Evolutionary conservation across 1,140 invertebrate species (phyloP).

Genomic region (Calosoma granatense): DNA sequence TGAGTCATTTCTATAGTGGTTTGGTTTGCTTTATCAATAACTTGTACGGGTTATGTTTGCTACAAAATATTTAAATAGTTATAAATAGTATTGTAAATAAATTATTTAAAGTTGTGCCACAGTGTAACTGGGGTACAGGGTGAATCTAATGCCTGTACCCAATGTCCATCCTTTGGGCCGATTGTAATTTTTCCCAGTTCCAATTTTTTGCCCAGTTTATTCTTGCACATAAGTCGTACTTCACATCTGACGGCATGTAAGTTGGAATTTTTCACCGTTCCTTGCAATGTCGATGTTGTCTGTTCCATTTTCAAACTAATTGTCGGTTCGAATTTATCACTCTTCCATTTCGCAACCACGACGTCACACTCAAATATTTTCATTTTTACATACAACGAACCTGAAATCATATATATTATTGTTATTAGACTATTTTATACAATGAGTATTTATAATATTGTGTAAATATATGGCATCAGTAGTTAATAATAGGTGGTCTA

Average conservation of each 20-base stretch:
- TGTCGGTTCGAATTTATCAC: constrained; percentile 56
- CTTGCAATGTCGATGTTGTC: constrained; percentile 31
- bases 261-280: constrained; percentile 43
- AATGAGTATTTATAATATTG: not conserved
- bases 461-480: no score
- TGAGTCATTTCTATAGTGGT: no score
- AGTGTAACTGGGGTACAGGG: not conserved
- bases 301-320: constrained; percentile 43
- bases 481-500: no score
- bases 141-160: not conserved
- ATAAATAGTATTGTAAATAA: not conserved
- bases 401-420: constrained; percentile 29
- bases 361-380: constrained; percentile 56
- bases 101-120: constrained; percentile 3
- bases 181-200: constrained; percentile 42
- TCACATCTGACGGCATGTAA: constrained; percentile 31
- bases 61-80: no score
- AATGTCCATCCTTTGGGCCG: constrained; percentile 15
- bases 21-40: no score
- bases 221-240: constrained; percentile 28
- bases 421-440: not conserved
- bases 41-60: no score
- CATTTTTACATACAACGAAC: constrained; percentile 62
- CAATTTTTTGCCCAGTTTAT: constrained; percentile 43
- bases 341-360: constrained; percentile 64